Percentiles rank a stretch among this genome's conserved stretches.
Conservation (phyloP, 2,797 vertebrate genomes). For the Babyrousa celebensis region DNA sequence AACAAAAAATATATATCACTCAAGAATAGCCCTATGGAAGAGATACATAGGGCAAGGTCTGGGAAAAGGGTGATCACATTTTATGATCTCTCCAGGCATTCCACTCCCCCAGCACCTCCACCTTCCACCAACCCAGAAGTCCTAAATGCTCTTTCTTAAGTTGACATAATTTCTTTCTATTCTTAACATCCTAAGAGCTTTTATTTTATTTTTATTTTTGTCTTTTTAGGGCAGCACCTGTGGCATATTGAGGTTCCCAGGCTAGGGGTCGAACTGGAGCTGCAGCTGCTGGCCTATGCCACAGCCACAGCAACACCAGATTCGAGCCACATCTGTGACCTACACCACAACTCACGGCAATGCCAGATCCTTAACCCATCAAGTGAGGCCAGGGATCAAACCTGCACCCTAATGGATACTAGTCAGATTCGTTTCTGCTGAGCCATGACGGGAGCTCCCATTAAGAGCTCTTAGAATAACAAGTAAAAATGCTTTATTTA, state of each 20-base stretch:
- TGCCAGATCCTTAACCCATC: too few species aligned
- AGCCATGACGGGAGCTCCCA: too few species aligned
- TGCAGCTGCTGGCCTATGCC: too few species aligned
- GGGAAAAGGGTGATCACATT: neutral
- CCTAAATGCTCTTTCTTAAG: constrained; percentile 11
- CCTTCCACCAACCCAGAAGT: neutral
- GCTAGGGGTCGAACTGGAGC: too few species aligned
- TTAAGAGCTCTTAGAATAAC: neutral
- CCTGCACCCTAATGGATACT: too few species aligned
- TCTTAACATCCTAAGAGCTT: neutral
- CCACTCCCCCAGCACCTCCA: neutral
- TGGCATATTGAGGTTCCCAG: too few species aligned
- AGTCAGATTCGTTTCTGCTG: too few species aligned
- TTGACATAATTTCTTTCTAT: constrained; percentile 36
- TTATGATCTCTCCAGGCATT: neutral
- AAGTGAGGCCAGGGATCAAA: too few species aligned
- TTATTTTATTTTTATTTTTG: neutral
- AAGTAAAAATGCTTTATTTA: neutral
- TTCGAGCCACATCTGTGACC: too few species aligned
- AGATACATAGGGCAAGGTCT: neutral
- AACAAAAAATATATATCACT: neutral
- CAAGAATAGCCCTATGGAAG: neutral
- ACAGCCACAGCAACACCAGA: too few species aligned
- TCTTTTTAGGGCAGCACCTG: too few species aligned
- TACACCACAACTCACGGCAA: too few species aligned